Conservation (phyloP, 2,797 vertebrate genomes). For the Chromobotia macracanthus region DNA sequence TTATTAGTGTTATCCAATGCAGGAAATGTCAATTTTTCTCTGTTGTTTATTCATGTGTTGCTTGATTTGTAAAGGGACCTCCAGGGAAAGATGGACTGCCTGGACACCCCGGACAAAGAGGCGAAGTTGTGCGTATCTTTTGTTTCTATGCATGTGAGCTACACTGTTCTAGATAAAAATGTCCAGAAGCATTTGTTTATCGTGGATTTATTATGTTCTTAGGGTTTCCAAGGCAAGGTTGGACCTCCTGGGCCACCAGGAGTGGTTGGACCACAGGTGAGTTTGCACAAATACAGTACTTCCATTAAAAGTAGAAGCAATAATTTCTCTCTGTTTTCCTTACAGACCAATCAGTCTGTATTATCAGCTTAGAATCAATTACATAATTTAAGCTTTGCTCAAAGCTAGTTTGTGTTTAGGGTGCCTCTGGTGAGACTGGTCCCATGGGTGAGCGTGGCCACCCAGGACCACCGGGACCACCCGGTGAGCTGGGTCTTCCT, state of each 20-base stretch:
- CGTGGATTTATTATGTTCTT: constrained; percentile 18
- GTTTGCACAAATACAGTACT: constrained; percentile 20
- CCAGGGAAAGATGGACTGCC: constrained; percentile 91
- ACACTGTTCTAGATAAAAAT: background rate
- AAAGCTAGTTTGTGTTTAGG: constrained; percentile 69
- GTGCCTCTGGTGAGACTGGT: constrained; percentile 86
- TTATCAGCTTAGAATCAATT: background rate
- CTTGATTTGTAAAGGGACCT: constrained; percentile 78
- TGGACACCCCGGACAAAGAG: constrained; percentile 92
- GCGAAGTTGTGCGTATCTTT: constrained; percentile 87
- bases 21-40: background rate
- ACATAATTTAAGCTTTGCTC: constrained; percentile 11
- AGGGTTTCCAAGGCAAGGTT: constrained; percentile 94
- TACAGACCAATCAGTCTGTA: background rate
- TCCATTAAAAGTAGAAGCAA: no score
- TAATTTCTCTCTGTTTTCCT: no score
- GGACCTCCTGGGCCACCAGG: constrained; percentile 89
- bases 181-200: background rate
- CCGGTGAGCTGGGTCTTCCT: constrained; percentile 89
- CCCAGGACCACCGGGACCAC: constrained; percentile 87
- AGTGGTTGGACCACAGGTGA: constrained; percentile 90
- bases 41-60: background rate
- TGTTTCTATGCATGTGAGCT: background rate
- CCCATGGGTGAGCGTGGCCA: constrained; percentile 91
- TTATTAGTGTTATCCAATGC: background rate